Conservation (phyloP, 2,797 vertebrate species). For the Streptopelia turtur region DNA sequence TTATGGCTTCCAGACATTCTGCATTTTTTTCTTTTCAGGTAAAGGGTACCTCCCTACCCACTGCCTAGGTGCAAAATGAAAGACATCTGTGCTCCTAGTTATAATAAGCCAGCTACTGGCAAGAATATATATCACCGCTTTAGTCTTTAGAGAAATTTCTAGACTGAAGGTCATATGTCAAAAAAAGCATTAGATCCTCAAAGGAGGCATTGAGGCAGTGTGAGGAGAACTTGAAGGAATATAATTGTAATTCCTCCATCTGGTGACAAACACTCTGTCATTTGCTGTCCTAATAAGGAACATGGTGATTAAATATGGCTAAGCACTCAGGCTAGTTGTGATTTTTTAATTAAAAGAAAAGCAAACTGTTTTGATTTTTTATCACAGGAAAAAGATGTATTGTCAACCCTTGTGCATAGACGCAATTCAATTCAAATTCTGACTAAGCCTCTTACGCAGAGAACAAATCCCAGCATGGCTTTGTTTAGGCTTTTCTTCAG, state of each 20-base stretch:
- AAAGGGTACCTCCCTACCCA: not conserved
- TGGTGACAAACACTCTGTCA: not conserved
- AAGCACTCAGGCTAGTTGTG: not conserved
- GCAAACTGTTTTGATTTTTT: not conserved
- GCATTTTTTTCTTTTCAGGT: not conserved
- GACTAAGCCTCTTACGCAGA: slow-evolving; percentile 29
- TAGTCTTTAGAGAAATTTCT: not conserved
- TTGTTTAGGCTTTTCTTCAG: slow-evolving; percentile 23
- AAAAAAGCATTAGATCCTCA: slow-evolving; percentile 1
- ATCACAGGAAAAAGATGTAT: not conserved
- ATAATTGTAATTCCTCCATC: slow-evolving; percentile 19
- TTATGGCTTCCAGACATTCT: not conserved
- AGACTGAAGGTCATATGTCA: not conserved
- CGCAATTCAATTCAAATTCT: not conserved
- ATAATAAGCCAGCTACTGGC: not conserved
- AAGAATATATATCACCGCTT: not conserved
- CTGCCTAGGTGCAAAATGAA: not conserved
- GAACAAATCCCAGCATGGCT: slow-evolving; percentile 17
- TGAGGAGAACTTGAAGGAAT: not conserved
- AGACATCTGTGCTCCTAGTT: not conserved
- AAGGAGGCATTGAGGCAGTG: not conserved
- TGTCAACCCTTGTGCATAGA: not conserved
- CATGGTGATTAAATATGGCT: not conserved
- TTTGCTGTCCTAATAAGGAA: slow-evolving; percentile 18
- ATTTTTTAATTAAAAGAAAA: slow-evolving; percentile 49